phyloP scores from a whole-genome alignment of 2,113 vertebrate genomes.

The Sylvietta virens region DNA sequence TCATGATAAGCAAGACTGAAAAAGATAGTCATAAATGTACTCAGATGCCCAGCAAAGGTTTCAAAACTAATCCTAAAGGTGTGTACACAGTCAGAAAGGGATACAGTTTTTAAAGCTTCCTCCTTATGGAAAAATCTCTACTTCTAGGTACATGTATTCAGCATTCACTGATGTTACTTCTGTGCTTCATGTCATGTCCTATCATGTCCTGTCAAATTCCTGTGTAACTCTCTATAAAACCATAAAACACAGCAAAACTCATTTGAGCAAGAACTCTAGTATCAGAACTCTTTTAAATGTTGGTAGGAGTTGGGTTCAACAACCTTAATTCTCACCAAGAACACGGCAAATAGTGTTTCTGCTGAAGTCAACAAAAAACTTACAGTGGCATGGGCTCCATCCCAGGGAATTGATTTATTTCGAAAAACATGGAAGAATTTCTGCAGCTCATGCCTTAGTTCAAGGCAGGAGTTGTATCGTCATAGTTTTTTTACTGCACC shows the following conservation, averaged over 20 bases:
- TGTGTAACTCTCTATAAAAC: neutral
- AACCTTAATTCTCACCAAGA: neutral
- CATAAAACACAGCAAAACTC: neutral
- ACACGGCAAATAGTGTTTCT: neutral
- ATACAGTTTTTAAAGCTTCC: neutral
- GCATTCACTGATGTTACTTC: neutral
- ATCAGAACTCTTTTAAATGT: neutral
- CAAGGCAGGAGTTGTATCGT: neutral
- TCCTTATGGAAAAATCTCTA: neutral
- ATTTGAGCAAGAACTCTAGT: neutral
- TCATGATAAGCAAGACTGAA: neutral
- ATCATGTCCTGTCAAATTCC: neutral
- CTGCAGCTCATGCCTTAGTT: neutral
- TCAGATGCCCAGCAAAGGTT: neutral
- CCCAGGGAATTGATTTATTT: neutral
- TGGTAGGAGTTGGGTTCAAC: neutral
- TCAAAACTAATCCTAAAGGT: neutral
- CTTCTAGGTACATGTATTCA: neutral
- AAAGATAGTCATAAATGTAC: neutral
- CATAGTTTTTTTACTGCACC: neutral
- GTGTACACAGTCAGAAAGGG: neutral
- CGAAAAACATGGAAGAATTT: neutral
- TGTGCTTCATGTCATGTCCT: neutral
- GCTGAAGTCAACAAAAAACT: neutral
- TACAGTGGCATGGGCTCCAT: neutral